Conservation (phyloP, 37 sponge, comb jelly and placozoan species). For the Aphrocallistes beatrix region DNA sequence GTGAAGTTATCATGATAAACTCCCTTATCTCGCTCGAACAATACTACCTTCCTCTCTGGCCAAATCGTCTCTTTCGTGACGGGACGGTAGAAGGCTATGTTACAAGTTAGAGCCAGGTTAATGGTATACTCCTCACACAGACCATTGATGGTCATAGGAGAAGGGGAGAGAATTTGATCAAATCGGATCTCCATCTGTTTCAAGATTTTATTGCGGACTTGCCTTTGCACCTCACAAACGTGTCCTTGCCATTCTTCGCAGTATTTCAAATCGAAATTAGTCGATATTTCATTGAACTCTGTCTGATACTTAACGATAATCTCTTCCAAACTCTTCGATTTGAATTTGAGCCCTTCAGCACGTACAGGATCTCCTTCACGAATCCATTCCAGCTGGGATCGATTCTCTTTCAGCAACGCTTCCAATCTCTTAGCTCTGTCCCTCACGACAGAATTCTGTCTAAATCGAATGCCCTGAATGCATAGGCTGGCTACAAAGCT, state of each 20-base stretch:
- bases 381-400: neutral
- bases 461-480: neutral
- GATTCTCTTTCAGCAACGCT: neutral
- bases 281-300: neutral
- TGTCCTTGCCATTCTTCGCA: neutral
- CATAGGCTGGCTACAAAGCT: neutral
- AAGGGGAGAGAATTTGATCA: neutral
- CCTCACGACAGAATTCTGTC: neutral
- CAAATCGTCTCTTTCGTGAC: conserved; percentile 55
- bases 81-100: conserved; percentile 54
- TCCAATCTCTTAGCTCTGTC: neutral
- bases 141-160: conserved; percentile 38
- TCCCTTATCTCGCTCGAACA: conserved; percentile 27
- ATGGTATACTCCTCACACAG: conserved; percentile 37
- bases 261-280: neutral
- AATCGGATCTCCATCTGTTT: conserved; percentile 4
- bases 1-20: conserved; percentile 64
- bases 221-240: neutral
- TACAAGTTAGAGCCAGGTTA: conserved; percentile 52
- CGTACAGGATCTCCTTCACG: neutral
- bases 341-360: neutral
- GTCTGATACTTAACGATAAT: neutral
- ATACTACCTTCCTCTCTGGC: conserved; percentile 47
- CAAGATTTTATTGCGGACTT: neutral
- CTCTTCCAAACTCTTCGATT: neutral